Percentiles rank a stretch among this genome's conserved stretches.
phyloP scores from a whole-genome alignment of 2,797 vertebrate genomes.

The Rhodeus uyekii region DNA sequence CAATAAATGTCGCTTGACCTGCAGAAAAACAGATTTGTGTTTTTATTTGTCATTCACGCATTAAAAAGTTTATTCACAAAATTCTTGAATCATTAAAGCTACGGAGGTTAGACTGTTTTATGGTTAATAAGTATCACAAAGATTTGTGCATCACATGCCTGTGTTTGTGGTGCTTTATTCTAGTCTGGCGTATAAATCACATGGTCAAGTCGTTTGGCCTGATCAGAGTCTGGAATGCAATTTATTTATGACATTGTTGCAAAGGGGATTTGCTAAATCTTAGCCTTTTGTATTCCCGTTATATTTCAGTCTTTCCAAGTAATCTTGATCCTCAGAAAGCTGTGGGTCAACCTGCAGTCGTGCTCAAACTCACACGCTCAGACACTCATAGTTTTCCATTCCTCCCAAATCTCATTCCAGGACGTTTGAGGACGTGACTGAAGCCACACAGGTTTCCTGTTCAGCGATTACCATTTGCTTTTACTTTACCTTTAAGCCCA shows the following conservation, averaged over 20 bases:
- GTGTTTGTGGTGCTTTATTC: not conserved
- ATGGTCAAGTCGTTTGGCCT: not conserved
- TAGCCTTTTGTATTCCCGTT: not conserved
- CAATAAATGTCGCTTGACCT: conserved; percentile 13
- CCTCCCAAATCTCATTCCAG: conserved; percentile 4
- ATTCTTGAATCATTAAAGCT: not conserved
- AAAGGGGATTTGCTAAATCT: not conserved
- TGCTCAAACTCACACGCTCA: not conserved
- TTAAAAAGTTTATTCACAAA: not conserved
- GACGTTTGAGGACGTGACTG: conserved; percentile 44
- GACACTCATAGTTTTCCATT: not conserved
- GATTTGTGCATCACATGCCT: not conserved
- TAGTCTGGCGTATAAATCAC: not conserved
- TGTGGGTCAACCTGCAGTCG: not conserved
- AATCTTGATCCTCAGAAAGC: conserved; percentile 2
- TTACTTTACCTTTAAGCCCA: not conserved
- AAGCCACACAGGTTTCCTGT: not conserved
- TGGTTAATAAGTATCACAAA: not conserved
- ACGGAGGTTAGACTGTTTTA: not conserved
- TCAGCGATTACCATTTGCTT: not conserved
- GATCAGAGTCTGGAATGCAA: not conserved
- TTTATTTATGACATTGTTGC: not conserved
- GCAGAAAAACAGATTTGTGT: conserved; percentile 1
- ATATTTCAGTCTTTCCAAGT: not conserved
- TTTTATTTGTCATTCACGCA: not conserved